phyloP scores from a whole-genome alignment of 2,113 vertebrate genomes.

The Elephas maximus region DNA sequence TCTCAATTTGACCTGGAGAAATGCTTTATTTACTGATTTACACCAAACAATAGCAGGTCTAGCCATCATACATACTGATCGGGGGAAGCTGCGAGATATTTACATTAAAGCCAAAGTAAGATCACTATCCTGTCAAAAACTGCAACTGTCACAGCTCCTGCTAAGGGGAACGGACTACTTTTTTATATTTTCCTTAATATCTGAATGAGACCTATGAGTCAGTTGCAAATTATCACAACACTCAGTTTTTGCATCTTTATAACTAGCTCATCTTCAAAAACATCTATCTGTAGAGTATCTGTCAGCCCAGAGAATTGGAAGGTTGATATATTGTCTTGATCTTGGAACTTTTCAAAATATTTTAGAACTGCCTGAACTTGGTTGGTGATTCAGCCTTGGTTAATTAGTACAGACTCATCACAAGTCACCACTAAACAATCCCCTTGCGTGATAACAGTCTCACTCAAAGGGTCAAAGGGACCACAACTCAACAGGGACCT shows the following conservation, averaged over 20 bases:
- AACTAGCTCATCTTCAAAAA: conserved; percentile 11
- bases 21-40: conserved; percentile 9
- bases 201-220: background rate
- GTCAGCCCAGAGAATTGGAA: background rate
- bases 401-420: conserved; percentile 13
- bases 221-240: background rate
- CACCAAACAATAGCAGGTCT: background rate
- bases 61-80: background rate
- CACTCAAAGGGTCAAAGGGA: background rate
- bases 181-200: background rate
- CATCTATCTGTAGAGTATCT: background rate
- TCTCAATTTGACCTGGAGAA: conserved; percentile 28
- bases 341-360: conserved; percentile 63
- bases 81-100: background rate
- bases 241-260: conserved; percentile 3
- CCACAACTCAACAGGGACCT: background rate
- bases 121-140: background rate
- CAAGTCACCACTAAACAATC: conserved; percentile 30
- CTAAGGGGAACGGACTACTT: background rate
- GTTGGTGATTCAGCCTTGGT: conserved; percentile 63
- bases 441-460: background rate
- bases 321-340: background rate
- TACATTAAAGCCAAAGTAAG: background rate
- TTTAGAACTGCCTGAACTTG: conserved; percentile 45
- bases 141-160: conserved; percentile 6